Conservation (phyloP, 2,113 vertebrate species). For the Gallinago paraguaiae region DNA sequence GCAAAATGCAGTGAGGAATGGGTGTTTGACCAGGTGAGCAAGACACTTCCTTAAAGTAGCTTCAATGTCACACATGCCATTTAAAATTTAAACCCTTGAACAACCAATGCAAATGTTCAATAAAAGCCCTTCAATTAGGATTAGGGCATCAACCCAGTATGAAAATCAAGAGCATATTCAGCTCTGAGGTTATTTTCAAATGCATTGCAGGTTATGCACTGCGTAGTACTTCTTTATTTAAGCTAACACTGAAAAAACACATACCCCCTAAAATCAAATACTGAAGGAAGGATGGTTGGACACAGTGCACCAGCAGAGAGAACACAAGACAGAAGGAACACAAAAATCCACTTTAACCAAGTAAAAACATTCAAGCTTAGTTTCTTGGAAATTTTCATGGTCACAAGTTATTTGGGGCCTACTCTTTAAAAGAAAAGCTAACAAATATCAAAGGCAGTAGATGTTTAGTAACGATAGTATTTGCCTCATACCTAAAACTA, state of each 20-base stretch:
- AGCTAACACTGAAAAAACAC: conserved; percentile 49
- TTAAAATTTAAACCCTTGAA: conserved; percentile 50
- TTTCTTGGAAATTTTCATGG: conserved; percentile 58
- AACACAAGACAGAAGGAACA: conserved; percentile 82
- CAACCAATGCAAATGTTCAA: background rate
- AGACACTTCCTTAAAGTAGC: conserved; percentile 88
- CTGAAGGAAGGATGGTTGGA: conserved; percentile 82
- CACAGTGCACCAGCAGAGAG: conserved; percentile 81
- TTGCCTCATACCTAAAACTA: background rate
- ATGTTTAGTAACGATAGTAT: background rate
- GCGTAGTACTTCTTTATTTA: background rate
- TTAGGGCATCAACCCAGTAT: no score
- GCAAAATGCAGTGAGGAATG: conserved; percentile 99
- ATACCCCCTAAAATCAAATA: conserved; percentile 66
- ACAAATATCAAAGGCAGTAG: background rate
- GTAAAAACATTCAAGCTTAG: conserved; percentile 66
- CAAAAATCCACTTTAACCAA: conserved; percentile 85
- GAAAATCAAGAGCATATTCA: no score
- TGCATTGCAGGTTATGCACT: no score
- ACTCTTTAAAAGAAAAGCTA: background rate
- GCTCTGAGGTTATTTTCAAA: no score
- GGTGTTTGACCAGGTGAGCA: conserved; percentile 99
- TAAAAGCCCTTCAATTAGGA: no score
- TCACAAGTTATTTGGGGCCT: conserved; percentile 30
- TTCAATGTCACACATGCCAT: conserved; percentile 97